These are phyloP conservation scores for Drosophila pseudotakahashii DNA, from an alignment of 2,888 invertebrate genomes.

Conservation along the genomic window DNA sequence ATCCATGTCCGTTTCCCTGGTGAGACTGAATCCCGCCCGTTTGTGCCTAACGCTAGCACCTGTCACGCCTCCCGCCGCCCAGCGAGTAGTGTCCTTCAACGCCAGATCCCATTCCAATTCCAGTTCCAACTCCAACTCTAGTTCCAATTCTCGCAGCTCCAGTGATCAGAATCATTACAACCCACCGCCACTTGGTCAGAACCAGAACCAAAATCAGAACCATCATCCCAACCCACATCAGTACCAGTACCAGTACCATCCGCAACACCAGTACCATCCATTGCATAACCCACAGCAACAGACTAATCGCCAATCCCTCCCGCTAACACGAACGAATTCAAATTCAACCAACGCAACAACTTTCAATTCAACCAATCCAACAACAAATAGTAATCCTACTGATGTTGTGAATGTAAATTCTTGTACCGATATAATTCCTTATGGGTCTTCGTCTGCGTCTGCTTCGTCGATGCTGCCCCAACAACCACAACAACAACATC, in stretches of 20 bases:
- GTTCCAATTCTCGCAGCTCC: conserved; percentile 5
- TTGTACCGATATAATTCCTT: conserved; percentile 84
- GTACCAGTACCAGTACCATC: conserved; percentile 50
- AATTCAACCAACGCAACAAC: conserved; percentile 84
- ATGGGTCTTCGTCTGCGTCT: conserved; percentile 63
- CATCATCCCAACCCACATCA: conserved; percentile 48
- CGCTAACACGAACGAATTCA: conserved; percentile 82
- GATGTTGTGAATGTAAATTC: conserved; percentile 84
- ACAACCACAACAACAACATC: conserved; percentile 52
- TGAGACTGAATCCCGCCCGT: conserved; percentile 71
- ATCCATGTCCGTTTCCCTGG: conserved; percentile 74
- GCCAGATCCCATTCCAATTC: conserved; percentile 33
- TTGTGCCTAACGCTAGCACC: conserved; percentile 69
- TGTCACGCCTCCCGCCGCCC: conserved; percentile 24
- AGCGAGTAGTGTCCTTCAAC: conserved; percentile 53
- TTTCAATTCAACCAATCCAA: conserved; percentile 82
- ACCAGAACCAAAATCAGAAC: conserved; percentile 40
- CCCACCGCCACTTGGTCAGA: conserved; percentile 46
- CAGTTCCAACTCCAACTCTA: conserved; percentile 18
- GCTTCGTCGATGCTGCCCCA: conserved; percentile 48
- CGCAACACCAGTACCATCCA: conserved; percentile 59
- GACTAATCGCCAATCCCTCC: conserved; percentile 82
- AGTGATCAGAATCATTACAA: conserved; percentile 41
- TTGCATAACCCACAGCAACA: conserved; percentile 72
- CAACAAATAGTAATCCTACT: conserved; percentile 83